A percentile compares a stretch with the other conserved stretches of the same genome.
phyloP scores from a whole-genome alignment of 2,888 invertebrate genomes.

The Andrena fulva region DNA sequence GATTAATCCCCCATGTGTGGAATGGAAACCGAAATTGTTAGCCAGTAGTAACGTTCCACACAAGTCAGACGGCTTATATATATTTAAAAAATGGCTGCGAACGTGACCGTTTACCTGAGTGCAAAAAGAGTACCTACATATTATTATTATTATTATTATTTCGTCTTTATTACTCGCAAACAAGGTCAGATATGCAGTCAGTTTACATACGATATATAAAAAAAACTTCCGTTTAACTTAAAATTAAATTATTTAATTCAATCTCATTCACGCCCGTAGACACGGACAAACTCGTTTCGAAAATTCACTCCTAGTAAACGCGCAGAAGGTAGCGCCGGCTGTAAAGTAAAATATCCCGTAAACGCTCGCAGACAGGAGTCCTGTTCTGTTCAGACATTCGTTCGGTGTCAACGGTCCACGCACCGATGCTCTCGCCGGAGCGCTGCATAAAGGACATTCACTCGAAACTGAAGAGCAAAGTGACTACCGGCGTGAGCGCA shows the following conservation, averaged over 20 bases:
- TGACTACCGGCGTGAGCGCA: conserved; percentile 27
- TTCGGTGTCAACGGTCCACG: conserved; percentile 30
- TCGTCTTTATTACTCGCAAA: too few relatives aligned
- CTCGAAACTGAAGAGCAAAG: conserved; percentile 30
- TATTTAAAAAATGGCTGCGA: too few relatives aligned
- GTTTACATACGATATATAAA: background rate
- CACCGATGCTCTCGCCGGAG: conserved; percentile 36
- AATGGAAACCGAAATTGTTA: background rate
- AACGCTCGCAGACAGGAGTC: conserved; percentile 30
- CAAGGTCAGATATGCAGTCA: too few relatives aligned
- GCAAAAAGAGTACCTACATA: background rate
- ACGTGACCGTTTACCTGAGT: background rate
- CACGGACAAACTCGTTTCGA: conserved; percentile 2
- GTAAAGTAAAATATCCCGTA: conserved; percentile 20
- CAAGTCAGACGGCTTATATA: background rate
- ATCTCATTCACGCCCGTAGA: background rate
- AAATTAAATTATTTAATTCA: background rate
- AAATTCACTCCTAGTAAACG: conserved; percentile 8
- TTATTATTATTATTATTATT: too few relatives aligned
- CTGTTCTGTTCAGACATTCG: conserved; percentile 27
- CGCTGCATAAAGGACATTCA: conserved; percentile 42
- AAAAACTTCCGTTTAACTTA: background rate
- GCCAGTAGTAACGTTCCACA: background rate
- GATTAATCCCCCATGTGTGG: conserved; percentile 1
- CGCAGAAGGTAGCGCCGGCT: background rate